phyloP scores from a whole-genome alignment of 2,888 invertebrate species.

The Steinernema scapterisci region DNA sequence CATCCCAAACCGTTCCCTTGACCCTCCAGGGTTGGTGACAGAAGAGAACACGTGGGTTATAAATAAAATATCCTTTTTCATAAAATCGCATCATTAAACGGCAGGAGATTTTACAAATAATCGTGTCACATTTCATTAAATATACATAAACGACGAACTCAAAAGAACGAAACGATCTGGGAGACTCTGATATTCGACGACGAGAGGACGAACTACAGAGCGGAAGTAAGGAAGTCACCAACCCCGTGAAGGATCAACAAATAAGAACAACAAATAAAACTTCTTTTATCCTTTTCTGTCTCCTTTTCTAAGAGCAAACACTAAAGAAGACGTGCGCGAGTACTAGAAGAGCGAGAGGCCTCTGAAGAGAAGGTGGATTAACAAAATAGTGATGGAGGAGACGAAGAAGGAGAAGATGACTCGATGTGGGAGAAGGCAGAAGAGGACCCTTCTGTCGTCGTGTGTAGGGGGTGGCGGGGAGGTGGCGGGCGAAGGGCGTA shows the following conservation, averaged over 20 bases:
- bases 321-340: constrained; percentile 16
- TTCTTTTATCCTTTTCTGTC: constrained; percentile 9
- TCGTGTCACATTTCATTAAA: constrained; percentile 30
- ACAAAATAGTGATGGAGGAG: constrained; percentile 4
- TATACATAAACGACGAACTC: constrained; percentile 8
- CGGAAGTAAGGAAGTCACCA: constrained; percentile 5
- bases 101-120: constrained; percentile 31
- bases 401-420: constrained; percentile 6
- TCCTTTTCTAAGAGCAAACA: constrained; percentile 27
- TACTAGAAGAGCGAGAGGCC: constrained; percentile 18
- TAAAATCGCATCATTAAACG: constrained; percentile 31
- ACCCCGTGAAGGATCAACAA: constrained; percentile 26
- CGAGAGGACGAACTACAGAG: background rate
- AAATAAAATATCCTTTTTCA: constrained; percentile 27
- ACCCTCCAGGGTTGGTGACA: background rate
- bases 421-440: constrained; percentile 13
- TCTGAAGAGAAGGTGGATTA: background rate
- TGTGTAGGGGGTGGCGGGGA: background rate
- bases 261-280: constrained; percentile 15
- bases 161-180: constrained; percentile 19
- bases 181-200: constrained; percentile 10
- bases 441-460: background rate
- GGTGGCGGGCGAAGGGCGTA: no score
- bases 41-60: constrained; percentile 1
- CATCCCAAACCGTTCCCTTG: background rate